Conservation (phyloP, 2,888 invertebrate species). For the Spodoptera exigua region DNA sequence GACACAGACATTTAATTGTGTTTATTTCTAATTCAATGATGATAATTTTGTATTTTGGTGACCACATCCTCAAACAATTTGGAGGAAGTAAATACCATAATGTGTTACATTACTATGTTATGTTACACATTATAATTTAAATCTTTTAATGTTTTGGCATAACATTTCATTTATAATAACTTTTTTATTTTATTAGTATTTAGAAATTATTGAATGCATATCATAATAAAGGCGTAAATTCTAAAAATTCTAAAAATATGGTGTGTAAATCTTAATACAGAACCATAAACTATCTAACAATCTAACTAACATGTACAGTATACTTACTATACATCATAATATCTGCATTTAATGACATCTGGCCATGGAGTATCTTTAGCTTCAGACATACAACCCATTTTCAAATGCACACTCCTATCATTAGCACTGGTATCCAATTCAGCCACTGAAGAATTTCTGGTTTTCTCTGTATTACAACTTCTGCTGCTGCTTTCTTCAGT, state of each 20-base stretch:
- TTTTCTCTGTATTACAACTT: constrained; percentile 38
- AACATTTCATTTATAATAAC: too few species aligned
- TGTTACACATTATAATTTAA: background rate
- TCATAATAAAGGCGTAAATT: too few species aligned
- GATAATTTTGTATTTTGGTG: background rate
- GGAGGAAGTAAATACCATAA: too few species aligned
- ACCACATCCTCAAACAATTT: background rate
- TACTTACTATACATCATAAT: constrained; percentile 93
- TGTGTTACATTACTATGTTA: background rate
- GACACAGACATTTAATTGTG: too few species aligned
- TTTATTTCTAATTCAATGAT: background rate
- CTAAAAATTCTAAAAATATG: too few species aligned
- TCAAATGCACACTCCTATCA: constrained; percentile 75
- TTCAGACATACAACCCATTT: constrained; percentile 75
- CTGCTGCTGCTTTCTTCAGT: constrained; percentile 34
- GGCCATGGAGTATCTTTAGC: constrained; percentile 89
- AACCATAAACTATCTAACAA: too few species aligned
- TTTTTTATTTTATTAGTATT: too few species aligned
- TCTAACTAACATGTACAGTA: constrained; percentile 1
- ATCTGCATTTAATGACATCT: constrained; percentile 89
- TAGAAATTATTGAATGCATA: too few species aligned
- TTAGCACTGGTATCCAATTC: constrained; percentile 72
- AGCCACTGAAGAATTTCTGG: constrained; percentile 47
- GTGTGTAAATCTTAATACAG: background rate
- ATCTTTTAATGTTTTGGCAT: too few species aligned